Evolutionary conservation across 2,797 vertebrate species (phyloP).

Genomic region (Hozukius guyotensis): DNA sequence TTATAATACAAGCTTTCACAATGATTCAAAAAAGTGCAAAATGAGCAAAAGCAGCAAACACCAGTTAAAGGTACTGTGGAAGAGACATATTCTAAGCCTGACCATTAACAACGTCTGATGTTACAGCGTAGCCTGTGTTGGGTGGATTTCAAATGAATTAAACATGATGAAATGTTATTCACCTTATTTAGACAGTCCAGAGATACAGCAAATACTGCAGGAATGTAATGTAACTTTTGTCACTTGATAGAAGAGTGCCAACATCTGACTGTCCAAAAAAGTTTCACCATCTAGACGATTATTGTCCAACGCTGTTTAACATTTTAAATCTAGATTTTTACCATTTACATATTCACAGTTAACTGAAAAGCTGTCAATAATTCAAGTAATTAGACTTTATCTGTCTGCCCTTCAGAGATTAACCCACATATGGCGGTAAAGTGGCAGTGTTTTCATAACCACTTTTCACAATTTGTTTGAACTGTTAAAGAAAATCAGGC

Average conservation of each 20-base stretch:
- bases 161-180: neutral
- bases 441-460: slow-evolving; percentile 38
- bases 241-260: slow-evolving; percentile 21
- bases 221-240: neutral
- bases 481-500: neutral
- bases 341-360: slow-evolving; percentile 36
- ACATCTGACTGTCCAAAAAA: neutral
- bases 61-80: slow-evolving; percentile 15
- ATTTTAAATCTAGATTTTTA: slow-evolving; percentile 2
- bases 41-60: slow-evolving; percentile 61
- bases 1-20: too few species aligned
- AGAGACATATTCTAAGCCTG: slow-evolving; percentile 7
- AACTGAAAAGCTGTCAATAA: neutral
- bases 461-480: neutral
- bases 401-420: neutral
- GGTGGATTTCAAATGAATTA: slow-evolving; percentile 14
- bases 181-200: slow-evolving; percentile 2
- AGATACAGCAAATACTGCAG: neutral
- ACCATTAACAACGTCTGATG: neutral
- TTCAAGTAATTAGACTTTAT: neutral
- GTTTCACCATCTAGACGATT: neutral
- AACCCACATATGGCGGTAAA: neutral
- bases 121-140: slow-evolving; percentile 1
- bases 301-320: neutral
- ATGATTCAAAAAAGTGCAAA: too few species aligned